A percentile compares a stretch with the other conserved stretches of the same genome.
Evolutionary conservation across 2,888 invertebrate species (phyloP).

Genomic region (Drosophila paranaensis): DNA sequence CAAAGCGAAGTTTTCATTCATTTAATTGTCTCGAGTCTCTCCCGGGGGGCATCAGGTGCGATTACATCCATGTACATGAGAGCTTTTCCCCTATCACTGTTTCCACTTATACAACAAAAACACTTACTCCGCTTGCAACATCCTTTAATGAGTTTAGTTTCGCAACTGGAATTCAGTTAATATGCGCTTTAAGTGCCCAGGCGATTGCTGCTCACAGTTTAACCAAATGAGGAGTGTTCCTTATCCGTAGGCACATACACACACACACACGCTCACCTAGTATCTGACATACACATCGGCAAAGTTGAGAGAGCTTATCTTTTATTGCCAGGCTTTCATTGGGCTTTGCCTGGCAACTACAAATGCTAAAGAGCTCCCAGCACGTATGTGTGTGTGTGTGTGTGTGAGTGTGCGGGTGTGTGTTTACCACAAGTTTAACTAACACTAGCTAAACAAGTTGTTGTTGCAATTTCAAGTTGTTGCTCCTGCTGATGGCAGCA

Average conservation of each 20-base stretch:
- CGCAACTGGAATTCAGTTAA: conserved; percentile 74
- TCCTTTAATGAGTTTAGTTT: conserved; percentile 77
- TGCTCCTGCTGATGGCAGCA: conserved; percentile 28
- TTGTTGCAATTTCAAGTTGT: conserved; percentile 35
- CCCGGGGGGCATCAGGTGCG: conserved; percentile 68
- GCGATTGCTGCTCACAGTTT: conserved; percentile 59
- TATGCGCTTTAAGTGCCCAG: conserved; percentile 57
- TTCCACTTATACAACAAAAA: conserved; percentile 32
- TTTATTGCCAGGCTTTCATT: conserved; percentile 75
- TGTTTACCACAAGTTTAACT: conserved; percentile 49
- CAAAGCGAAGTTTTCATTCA: conserved; percentile 60
- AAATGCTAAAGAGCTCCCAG: conserved; percentile 41
- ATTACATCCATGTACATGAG: conserved; percentile 57
- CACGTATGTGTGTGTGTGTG: conserved; percentile 4
- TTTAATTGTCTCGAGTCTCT: conserved; percentile 71
- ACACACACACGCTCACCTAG: conserved; percentile 2
- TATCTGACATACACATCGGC: conserved; percentile 12
- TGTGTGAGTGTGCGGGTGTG: conserved; percentile 3
- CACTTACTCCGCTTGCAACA: conserved; percentile 34
- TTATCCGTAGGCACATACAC: conserved; percentile 46
- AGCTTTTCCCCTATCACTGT: conserved; percentile 22
- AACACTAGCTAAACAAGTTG: conserved; percentile 36
- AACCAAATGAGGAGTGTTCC: conserved; percentile 67
- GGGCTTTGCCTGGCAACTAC: conserved; percentile 52
- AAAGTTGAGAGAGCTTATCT: conserved; percentile 66